phyloP scores from a whole-genome alignment of 2,888 invertebrate genomes.

The Ashinkailepas kermadecensis region DNA sequence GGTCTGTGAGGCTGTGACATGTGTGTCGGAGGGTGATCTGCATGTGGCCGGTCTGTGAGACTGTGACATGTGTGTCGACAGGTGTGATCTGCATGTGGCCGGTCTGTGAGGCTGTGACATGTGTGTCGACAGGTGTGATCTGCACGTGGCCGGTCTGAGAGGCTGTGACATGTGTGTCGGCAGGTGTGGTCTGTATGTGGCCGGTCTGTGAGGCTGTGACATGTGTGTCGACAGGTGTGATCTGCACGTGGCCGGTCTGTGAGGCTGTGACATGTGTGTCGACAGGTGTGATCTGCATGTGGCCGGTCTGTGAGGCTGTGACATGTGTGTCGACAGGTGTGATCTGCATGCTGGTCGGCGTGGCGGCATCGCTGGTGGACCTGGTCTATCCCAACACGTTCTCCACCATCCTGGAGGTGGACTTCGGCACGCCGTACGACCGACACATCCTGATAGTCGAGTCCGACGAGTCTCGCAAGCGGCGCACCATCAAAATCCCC shows the following conservation, averaged over 20 bases:
- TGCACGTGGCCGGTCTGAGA: too few relatives aligned
- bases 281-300: slow-evolving; percentile 44
- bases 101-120: too few relatives aligned
- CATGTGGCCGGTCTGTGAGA: too few relatives aligned
- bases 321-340: slow-evolving; percentile 51
- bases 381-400: slow-evolving; percentile 83
- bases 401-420: slow-evolving; percentile 81
- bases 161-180: too few relatives aligned
- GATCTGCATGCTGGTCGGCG: slow-evolving; percentile 66
- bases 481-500: slow-evolving; percentile 51
- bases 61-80: slow-evolving; percentile 40
- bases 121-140: too few relatives aligned
- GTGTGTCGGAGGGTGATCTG: slow-evolving; percentile 43
- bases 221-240: too few relatives aligned
- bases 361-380: slow-evolving; percentile 72
- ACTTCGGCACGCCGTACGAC: slow-evolving; percentile 90
- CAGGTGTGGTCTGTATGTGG: too few relatives aligned
- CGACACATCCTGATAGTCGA: slow-evolving; percentile 69
- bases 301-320: not conserved
- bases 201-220: too few relatives aligned
- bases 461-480: slow-evolving; percentile 56
- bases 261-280: slow-evolving; percentile 12
- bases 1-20: not conserved
- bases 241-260: too few relatives aligned
- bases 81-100: slow-evolving; percentile 67